Evolutionary conservation across 2,888 invertebrate genomes (phyloP), one percentile per base, ranked within the genome.

Genomic region (Brachycybe producta): DNA sequence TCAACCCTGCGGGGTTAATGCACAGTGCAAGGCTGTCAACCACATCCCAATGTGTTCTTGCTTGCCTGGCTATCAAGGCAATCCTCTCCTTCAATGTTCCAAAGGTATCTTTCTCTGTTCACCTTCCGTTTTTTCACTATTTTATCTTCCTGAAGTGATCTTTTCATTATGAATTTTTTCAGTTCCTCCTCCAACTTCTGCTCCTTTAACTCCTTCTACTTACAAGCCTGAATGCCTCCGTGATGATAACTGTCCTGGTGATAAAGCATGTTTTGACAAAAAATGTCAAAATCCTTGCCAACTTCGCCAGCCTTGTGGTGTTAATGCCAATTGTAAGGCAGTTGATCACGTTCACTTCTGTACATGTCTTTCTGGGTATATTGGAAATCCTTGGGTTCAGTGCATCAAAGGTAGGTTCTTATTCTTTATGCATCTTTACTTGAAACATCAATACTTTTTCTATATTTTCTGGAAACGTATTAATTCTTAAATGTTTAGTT

Each of bases 271-370:
- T 60, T 80, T 79, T 63, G 85, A 85, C 73, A 80, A 79, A 62
- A 83, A 84, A 67, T 86, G 86, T 62, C 77, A 83, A 71, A 86
- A 90, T 71, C 90, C 88, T 58, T 91, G 90, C 74, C 79, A 79
- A 64, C 75, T 87, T 65, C 80, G 85, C 62, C 87, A 83, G 62
- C 84, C 82, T 59, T 91, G 91, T 68, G 90, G 90, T 59, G 76
- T 80, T 63, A 88, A 88, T 70, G 88, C 90, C 56, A 75, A 87
- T 56, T 91, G 91, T 69, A 80, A 80, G 63, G 82, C 85, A 53
- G 77, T 85, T 57, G 73, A 82, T 65, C 90, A 90, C 71, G 78
- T 81, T 63, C 83, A 87, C 41, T 79, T 83, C 60, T 86, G 86
- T 63, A 75, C 75, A 65, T 87, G 87, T 65, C 71, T 75, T 45